Conservation (phyloP, 2,888 invertebrate species). For the Nomada flava region DNA sequence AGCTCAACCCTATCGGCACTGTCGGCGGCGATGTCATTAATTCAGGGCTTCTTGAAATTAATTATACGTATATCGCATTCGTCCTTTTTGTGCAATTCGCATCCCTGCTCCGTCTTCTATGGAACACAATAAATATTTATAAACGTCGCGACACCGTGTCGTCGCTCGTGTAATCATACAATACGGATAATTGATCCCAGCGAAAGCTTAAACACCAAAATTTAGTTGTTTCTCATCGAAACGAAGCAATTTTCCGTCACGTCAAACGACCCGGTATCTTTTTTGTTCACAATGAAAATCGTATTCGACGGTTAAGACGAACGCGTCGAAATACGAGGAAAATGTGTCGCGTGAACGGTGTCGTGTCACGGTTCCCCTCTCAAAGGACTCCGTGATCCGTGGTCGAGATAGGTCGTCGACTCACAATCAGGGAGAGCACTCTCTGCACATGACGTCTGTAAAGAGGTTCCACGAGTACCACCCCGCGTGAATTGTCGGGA, state of each 20-base stretch:
- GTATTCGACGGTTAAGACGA: conserved; percentile 2
- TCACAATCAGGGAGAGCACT: neutral
- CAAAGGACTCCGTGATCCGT: conserved; percentile 26
- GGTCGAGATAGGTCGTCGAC: conserved; percentile 21
- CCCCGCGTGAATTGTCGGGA: conserved; percentile 56
- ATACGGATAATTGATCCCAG: too few species aligned
- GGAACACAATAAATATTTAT: too few species aligned
- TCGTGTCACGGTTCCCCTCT: neutral
- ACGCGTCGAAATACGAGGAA: neutral
- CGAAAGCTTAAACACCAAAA: too few species aligned
- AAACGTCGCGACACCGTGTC: too few species aligned
- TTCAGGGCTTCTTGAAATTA: too few species aligned
- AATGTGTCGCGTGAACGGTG: neutral
- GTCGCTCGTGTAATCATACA: too few species aligned
- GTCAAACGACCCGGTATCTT: neutral
- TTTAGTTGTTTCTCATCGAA: too few species aligned
- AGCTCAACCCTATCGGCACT: neutral
- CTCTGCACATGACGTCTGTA: conserved; percentile 53
- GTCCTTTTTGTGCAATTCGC: too few species aligned
- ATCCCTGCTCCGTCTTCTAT: too few species aligned
- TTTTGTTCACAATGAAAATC: neutral
- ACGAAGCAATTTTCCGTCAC: neutral
- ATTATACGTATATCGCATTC: too few species aligned
- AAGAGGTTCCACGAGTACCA: conserved; percentile 38
- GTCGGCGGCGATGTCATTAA: too few species aligned